A percentile compares a stretch with the other conserved stretches of the same genome.
Conservation (phyloP, 1,140 invertebrate genomes). For the Cydia splendana region DNA sequence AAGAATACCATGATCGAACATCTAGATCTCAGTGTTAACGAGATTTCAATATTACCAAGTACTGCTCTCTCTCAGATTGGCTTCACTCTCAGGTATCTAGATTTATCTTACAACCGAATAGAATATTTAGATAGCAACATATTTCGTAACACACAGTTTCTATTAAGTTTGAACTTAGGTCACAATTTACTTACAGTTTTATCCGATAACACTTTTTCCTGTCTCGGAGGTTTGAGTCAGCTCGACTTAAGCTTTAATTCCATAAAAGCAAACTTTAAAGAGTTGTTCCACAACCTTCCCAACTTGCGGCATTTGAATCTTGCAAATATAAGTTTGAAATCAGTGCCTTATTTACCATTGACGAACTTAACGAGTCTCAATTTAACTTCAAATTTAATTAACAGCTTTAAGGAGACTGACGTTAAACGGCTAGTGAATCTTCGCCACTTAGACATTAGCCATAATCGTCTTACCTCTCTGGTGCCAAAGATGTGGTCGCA, state of each 20-base stretch:
- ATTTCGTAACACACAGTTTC: slow-evolving; percentile 89
- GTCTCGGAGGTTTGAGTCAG: slow-evolving; percentile 87
- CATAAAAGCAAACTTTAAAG: slow-evolving; percentile 92
- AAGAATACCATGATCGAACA: slow-evolving; percentile 89
- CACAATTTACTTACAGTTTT: slow-evolving; percentile 91
- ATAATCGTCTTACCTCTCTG: slow-evolving; percentile 84
- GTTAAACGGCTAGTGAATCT: slow-evolving; percentile 83
- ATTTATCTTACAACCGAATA: slow-evolving; percentile 89
- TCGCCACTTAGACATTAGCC: slow-evolving; percentile 83
- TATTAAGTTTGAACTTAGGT: slow-evolving; percentile 89
- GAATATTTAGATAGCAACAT: slow-evolving; percentile 94
- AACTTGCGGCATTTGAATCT: slow-evolving; percentile 88
- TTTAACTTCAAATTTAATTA: slow-evolving; percentile 87
- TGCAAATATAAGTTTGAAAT: slow-evolving; percentile 86
- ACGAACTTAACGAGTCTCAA: slow-evolving; percentile 87
- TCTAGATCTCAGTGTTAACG: slow-evolving; percentile 89
- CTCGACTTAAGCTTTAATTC: slow-evolving; percentile 90
- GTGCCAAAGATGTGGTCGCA: slow-evolving; percentile 83
- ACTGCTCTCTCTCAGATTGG: slow-evolving; percentile 87
- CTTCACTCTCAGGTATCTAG: slow-evolving; percentile 86
- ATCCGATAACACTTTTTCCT: slow-evolving; percentile 93
- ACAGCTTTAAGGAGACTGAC: slow-evolving; percentile 81
- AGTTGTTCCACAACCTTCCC: slow-evolving; percentile 93
- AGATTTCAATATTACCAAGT: slow-evolving; percentile 87
- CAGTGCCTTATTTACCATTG: slow-evolving; percentile 86